These are phyloP conservation scores for Solen grandis DNA, from an alignment of 1,140 invertebrate species.

Conservation along the genomic window DNA sequence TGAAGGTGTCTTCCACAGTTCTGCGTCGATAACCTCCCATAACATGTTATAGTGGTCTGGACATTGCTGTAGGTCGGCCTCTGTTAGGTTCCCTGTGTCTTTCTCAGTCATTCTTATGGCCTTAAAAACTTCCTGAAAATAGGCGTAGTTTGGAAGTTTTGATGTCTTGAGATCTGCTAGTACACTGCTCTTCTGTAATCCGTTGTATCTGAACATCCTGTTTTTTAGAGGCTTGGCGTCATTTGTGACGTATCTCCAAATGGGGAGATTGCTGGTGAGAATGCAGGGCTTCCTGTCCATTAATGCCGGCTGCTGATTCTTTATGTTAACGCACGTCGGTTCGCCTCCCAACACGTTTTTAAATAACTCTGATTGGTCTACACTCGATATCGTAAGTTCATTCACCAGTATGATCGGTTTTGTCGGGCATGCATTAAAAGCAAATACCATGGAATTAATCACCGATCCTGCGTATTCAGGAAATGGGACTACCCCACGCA, in stretches of 20 bases:
- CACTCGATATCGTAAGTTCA: constrained; percentile 9
- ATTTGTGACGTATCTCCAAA: constrained; percentile 24
- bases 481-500: neutral
- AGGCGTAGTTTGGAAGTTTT: neutral
- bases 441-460: constrained; percentile 11
- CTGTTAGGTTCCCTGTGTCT: neutral
- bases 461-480: neutral
- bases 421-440: neutral
- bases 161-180: neutral
- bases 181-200: neutral
- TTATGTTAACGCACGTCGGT: neutral
- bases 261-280: neutral
- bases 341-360: constrained; percentile 18
- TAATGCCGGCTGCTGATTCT: neutral
- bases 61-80: too few relatives aligned
- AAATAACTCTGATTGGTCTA: neutral
- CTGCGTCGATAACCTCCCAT: too few relatives aligned
- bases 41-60: too few relatives aligned
- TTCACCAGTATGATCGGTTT: constrained; percentile 9
- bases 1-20: too few relatives aligned
- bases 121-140: constrained; percentile 1
- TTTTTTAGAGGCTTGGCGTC: neutral
- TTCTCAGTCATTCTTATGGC: neutral
- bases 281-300: constrained; percentile 3
- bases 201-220: neutral